These are phyloP conservation scores for Cryptocephalus primarius DNA, from an alignment of 2,888 invertebrate species.

Conservation along the genomic window DNA sequence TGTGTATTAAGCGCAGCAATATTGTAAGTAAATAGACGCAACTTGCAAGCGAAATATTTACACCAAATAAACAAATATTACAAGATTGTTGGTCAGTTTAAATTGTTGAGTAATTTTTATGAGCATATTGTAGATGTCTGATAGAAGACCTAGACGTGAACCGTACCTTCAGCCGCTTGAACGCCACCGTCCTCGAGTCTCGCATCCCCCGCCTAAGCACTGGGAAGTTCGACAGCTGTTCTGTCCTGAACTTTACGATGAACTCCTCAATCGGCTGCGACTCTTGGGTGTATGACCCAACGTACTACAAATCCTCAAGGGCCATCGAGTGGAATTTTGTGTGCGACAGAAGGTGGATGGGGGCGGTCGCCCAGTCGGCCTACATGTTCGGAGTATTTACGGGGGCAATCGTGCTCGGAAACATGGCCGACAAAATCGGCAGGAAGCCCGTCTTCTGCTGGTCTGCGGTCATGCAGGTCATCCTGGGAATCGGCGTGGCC, in stretches of 20 bases:
- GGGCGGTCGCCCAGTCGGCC: conserved; percentile 63
- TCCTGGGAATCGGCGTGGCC: conserved; percentile 55
- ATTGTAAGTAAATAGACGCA: too few species aligned
- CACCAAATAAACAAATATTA: too few species aligned
- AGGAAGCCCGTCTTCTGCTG: conserved; percentile 69
- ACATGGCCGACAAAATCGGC: conserved; percentile 65
- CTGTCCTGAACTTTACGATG: conserved; percentile 35
- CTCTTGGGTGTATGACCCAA: conserved; percentile 61
- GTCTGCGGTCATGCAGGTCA: conserved; percentile 63
- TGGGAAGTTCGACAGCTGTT: conserved; percentile 54
- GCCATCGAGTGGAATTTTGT: conserved; percentile 77
- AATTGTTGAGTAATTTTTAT: too few species aligned
- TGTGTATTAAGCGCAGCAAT: too few species aligned
- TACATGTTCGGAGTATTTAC: conserved; percentile 78
- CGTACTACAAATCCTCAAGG: conserved; percentile 60
- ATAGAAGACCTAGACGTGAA: conserved; percentile 46
- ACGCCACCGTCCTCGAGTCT: conserved; percentile 40
- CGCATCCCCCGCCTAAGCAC: conserved; percentile 45
- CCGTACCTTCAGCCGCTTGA: conserved; percentile 36
- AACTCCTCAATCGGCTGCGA: conserved; percentile 37
- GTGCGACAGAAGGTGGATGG: conserved; percentile 64
- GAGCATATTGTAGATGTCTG: conserved; percentile 49
- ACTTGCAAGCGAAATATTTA: too few species aligned
- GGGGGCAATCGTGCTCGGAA: conserved; percentile 68
- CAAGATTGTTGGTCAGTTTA: too few species aligned